These are phyloP conservation scores for Andrena fulva DNA, from an alignment of 2,888 invertebrate species.

Conservation along the genomic window DNA sequence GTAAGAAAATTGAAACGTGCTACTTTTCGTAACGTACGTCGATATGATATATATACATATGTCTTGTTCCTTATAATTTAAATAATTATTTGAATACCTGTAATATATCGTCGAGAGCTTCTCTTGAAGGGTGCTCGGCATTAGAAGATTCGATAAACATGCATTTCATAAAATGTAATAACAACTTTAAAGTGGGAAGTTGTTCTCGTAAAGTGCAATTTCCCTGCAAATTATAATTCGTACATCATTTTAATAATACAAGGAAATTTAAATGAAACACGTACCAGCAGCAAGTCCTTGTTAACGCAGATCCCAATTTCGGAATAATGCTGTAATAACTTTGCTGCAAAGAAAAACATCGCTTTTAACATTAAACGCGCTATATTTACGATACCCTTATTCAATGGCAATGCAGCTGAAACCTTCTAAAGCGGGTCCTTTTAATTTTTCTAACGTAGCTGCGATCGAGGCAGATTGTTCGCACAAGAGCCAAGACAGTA, in stretches of 20 bases:
- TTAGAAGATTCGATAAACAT: slow-evolving; percentile 41
- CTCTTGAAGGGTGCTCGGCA: not conserved
- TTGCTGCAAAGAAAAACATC: slow-evolving; percentile 60
- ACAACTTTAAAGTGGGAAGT: slow-evolving; percentile 64
- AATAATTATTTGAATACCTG: slow-evolving; percentile 32
- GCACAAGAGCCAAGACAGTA: slow-evolving; percentile 75
- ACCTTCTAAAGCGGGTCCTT: slow-evolving; percentile 70
- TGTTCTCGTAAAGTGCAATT: slow-evolving; percentile 71
- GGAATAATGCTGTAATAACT: slow-evolving; percentile 72
- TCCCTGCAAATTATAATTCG: slow-evolving; percentile 69
- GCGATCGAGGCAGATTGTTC: slow-evolving; percentile 54
- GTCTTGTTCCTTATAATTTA: no score
- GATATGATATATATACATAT: no score
- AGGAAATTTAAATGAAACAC: slow-evolving; percentile 42
- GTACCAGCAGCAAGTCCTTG: slow-evolving; percentile 72
- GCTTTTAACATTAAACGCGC: not conserved
- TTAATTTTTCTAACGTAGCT: slow-evolving; percentile 62
- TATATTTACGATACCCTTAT: not conserved
- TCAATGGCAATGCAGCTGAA: not conserved
- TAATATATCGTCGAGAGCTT: slow-evolving; percentile 32
- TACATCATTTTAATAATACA: not conserved
- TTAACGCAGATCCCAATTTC: slow-evolving; percentile 75
- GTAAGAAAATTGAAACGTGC: no score
- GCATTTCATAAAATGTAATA: slow-evolving; percentile 73
- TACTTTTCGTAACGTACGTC: no score